Conservation (phyloP, 2,113 vertebrate species). For the Bungarus multicinctus region DNA sequence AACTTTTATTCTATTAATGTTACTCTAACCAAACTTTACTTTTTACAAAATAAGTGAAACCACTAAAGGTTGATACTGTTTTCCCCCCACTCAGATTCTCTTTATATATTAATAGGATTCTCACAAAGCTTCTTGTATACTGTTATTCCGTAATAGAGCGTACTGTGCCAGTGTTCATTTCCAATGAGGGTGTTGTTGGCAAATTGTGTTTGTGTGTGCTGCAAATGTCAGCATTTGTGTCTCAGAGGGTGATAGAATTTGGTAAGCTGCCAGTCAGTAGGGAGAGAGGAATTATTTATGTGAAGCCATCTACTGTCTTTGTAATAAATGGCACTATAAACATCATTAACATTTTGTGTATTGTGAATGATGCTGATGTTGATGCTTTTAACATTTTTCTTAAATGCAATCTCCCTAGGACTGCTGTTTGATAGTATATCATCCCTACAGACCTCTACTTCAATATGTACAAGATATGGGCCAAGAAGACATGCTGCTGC, state of each 20-base stretch:
- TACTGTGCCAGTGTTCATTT: constrained; percentile 66
- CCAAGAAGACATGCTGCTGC: constrained; percentile 98
- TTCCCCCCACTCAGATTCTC: neutral
- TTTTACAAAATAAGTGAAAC: neutral
- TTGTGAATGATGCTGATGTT: constrained; percentile 37
- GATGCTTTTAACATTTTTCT: constrained; percentile 55
- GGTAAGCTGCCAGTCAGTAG: constrained; percentile 67
- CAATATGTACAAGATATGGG: constrained; percentile 99
- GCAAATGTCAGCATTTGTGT: constrained; percentile 67
- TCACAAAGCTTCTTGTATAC: constrained; percentile 48
- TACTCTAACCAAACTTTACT: neutral
- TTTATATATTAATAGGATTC: neutral
- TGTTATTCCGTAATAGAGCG: constrained; percentile 65
- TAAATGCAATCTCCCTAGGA: constrained; percentile 79
- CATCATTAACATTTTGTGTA: constrained; percentile 45
- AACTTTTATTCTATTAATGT: neutral
- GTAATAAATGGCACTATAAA: constrained; percentile 50
- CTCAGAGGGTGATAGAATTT: constrained; percentile 62
- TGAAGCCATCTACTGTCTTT: constrained; percentile 67
- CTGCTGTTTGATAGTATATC: constrained; percentile 99
- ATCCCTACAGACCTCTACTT: constrained; percentile 95
- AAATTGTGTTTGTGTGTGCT: constrained; percentile 70
- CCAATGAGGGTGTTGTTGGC: constrained; percentile 67
- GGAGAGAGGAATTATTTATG: constrained; percentile 64
- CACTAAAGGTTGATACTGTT: neutral